phyloP scores from a whole-genome alignment of 2,797 vertebrate species.

The Myiotriccus ornatus region DNA sequence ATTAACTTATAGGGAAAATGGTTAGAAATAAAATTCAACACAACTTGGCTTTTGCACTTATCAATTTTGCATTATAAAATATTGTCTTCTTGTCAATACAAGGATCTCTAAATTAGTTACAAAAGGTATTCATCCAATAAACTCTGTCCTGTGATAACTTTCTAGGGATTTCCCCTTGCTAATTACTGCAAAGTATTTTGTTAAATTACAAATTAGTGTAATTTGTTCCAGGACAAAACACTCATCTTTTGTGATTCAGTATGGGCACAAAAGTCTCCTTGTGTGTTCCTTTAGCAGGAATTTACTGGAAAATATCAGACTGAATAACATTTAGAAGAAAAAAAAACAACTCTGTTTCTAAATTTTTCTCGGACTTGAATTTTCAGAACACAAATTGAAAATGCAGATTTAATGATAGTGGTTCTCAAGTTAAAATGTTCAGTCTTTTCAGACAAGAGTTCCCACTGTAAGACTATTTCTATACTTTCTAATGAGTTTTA shows the following conservation, averaged over 20 bases:
- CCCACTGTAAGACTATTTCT: neutral
- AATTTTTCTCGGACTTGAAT: neutral
- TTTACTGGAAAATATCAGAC: neutral
- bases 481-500: neutral
- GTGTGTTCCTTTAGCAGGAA: neutral
- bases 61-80: constrained; percentile 35
- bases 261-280: neutral
- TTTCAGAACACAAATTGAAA: neutral
- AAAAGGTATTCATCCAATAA: neutral
- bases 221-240: neutral
- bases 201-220: neutral
- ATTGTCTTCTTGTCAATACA: constrained; percentile 10
- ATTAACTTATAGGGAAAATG: neutral
- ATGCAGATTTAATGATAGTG: neutral
- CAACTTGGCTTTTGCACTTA: neutral
- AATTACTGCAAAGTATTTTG: neutral
- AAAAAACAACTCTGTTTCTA: neutral
- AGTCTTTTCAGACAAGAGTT: neutral
- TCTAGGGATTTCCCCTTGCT: neutral
- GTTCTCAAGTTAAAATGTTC: neutral
- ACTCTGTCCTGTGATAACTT: neutral
- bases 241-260: neutral
- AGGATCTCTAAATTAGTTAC: neutral
- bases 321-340: neutral
- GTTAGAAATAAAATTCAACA: neutral